These are phyloP conservation scores for Sinopyrophorus schimmeli DNA, from an alignment of 2,888 invertebrate genomes.

Conservation along the genomic window DNA sequence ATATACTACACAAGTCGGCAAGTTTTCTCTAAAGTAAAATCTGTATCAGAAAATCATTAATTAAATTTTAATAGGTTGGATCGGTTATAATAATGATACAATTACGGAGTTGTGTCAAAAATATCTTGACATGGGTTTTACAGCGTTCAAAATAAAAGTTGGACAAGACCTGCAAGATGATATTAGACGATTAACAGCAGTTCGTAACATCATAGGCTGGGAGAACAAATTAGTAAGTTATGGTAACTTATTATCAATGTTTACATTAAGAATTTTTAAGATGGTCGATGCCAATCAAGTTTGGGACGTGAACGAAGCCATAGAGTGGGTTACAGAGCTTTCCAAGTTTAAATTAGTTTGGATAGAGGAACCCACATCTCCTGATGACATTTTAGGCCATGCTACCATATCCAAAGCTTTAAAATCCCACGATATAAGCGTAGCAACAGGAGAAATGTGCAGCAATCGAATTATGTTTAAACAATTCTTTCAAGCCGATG, in stretches of 20 bases:
- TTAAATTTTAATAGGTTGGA: constrained; percentile 67
- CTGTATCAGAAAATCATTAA: background rate
- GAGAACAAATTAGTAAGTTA: constrained; percentile 69
- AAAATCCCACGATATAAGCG: constrained; percentile 75
- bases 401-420: constrained; percentile 75
- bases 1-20: constrained; percentile 84
- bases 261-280: constrained; percentile 50
- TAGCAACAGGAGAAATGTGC: constrained; percentile 92
- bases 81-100: constrained; percentile 81
- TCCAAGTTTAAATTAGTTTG: constrained; percentile 75
- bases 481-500: constrained; percentile 80
- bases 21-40: constrained; percentile 32
- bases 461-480: constrained; percentile 92
- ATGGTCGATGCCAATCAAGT: constrained; percentile 90
- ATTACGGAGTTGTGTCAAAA: constrained; percentile 71
- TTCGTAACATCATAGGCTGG: constrained; percentile 76
- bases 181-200: constrained; percentile 68
- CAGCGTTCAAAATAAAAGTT: constrained; percentile 89
- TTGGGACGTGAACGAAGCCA: constrained; percentile 85
- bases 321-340: constrained; percentile 81
- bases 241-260: too few relatives aligned
- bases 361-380: constrained; percentile 94
- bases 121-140: constrained; percentile 75
- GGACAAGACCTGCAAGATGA: constrained; percentile 79
- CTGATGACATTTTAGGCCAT: constrained; percentile 90